Evolutionary conservation across 2,113 vertebrate genomes (phyloP).

Genomic region (Piprites chloris): DNA sequence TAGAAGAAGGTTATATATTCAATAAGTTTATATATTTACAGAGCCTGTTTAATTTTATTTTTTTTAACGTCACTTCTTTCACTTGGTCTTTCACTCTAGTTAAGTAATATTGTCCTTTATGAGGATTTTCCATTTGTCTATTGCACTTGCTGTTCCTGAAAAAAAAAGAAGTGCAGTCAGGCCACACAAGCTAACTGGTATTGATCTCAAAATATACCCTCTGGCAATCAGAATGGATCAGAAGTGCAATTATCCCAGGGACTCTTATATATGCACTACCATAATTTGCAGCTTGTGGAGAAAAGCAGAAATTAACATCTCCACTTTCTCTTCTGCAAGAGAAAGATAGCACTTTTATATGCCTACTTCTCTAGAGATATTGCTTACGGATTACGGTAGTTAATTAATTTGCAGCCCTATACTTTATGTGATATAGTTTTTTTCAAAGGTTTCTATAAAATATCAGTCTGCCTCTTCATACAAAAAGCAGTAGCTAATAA

Average conservation of each 20-base stretch:
- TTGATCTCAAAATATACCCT: background rate
- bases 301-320: background rate
- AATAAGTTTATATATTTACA: background rate
- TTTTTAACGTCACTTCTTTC: background rate
- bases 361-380: background rate
- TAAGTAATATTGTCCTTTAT: background rate
- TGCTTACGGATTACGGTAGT: background rate
- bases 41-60: background rate
- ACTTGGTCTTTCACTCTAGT: background rate
- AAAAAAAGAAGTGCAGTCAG: background rate
- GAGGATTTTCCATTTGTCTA: background rate
- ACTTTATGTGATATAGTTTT: background rate
- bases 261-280: background rate
- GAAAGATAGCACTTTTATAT: background rate
- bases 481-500: background rate
- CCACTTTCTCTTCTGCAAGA: background rate
- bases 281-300: background rate
- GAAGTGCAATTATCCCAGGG: constrained; percentile 10
- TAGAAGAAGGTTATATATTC: background rate
- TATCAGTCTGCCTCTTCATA: background rate
- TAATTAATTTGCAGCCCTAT: constrained; percentile 2
- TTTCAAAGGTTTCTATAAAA: background rate
- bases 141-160: background rate
- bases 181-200: background rate
- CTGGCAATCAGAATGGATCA: constrained; percentile 1